phyloP scores from a whole-genome alignment of 2,797 vertebrate genomes.

The Sarcophilus harrisii region DNA sequence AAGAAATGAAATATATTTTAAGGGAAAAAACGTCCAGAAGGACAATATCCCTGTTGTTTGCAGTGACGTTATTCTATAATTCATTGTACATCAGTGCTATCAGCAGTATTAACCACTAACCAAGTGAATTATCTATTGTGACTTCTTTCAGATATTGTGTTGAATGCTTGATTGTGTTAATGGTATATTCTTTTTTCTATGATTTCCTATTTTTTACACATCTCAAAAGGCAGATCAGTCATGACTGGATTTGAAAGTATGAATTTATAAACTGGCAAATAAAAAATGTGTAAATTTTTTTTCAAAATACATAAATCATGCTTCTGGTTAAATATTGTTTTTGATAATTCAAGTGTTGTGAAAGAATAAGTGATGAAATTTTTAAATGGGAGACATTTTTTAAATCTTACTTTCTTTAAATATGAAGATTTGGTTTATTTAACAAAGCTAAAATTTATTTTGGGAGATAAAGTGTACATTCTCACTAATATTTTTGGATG shows the following conservation, averaged over 20 bases:
- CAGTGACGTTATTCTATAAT: conserved; percentile 67
- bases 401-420: conserved; percentile 51
- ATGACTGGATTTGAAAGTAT: conserved; percentile 27
- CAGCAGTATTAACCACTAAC: conserved; percentile 53
- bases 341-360: conserved; percentile 49
- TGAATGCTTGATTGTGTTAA: conserved; percentile 47
- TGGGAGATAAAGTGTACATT: conserved; percentile 29
- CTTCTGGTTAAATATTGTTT: conserved; percentile 30
- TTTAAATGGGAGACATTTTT: conserved; percentile 40
- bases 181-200: conserved; percentile 8
- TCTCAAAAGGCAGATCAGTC: conserved; percentile 49
- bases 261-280: conserved; percentile 44
- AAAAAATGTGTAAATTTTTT: conserved; percentile 22
- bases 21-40: conserved; percentile 64
- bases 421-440: conserved; percentile 44
- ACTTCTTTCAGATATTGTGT: conserved; percentile 50
- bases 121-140: conserved; percentile 58
- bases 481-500: conserved; percentile 39
- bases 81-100: conserved; percentile 65
- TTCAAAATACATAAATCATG: conserved; percentile 22
- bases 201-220: conserved; percentile 58
- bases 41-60: conserved; percentile 65
- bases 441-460: conserved; percentile 48
- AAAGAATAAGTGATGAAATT: conserved; percentile 51
- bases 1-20: conserved; percentile 68